Evolutionary conservation across 1,140 invertebrate species (phyloP).

Genomic region (Trichogramma pretiosum): DNA sequence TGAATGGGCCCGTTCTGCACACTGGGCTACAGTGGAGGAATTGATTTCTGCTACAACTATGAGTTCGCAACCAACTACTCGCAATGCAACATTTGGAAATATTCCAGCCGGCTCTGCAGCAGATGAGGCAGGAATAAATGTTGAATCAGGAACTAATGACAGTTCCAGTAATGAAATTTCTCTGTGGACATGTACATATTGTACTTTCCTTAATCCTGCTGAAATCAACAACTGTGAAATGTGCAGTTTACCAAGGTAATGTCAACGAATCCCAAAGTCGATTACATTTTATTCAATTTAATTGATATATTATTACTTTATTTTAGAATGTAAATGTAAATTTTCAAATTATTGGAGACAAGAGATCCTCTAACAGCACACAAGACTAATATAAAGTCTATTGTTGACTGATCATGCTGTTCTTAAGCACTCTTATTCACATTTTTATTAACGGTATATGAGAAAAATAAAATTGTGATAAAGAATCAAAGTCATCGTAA

Average conservation of each 20-base stretch:
- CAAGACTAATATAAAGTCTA: conserved; percentile 17
- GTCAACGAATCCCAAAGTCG: too few species aligned
- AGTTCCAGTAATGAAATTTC: conserved; percentile 34
- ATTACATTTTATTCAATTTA: neutral
- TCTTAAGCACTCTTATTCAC: conserved; percentile 19
- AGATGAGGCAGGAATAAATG: conserved; percentile 24
- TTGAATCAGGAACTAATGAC: conserved; percentile 22
- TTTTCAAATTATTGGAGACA: conserved; percentile 13
- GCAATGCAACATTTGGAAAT: conserved; percentile 26
- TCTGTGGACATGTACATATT: conserved; percentile 84
- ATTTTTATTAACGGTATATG: conserved; percentile 19
- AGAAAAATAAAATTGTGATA: conserved; percentile 20
- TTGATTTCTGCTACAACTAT: conserved; percentile 61
- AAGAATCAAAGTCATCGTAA: conserved; percentile 12
- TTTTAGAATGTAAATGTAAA: conserved; percentile 24
- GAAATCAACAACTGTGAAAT: conserved; percentile 76
- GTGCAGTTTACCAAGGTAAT: conserved; percentile 81
- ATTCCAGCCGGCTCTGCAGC: conserved; percentile 24
- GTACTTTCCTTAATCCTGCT: conserved; percentile 82
- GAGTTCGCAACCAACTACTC: conserved; percentile 39
- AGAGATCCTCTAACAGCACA: conserved; percentile 6
- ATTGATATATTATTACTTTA: conserved; percentile 3
- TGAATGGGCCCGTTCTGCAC: conserved; percentile 67
- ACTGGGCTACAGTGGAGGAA: conserved; percentile 85
- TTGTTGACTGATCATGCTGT: conserved; percentile 24